Evolutionary conservation across 2,888 invertebrate species (phyloP), one percentile per base, ranked within the genome.

Genomic region (Hyalella azteca): DNA sequence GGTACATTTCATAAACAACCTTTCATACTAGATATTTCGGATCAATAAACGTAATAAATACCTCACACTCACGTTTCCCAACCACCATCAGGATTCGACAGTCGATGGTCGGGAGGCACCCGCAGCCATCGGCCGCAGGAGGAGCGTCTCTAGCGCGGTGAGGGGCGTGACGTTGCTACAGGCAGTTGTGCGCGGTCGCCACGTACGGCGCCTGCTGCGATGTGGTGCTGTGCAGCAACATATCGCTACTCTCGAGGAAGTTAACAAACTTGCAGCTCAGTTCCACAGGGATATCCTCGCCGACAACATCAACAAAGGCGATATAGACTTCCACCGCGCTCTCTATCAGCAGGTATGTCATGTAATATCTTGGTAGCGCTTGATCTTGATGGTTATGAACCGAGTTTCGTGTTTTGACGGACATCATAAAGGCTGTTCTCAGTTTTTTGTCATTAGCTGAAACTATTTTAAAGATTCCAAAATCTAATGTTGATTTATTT

Each of bases 271-370:
- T 2, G 84, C 84, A 3, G 66, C 73, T n/a, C 82, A 84, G 73
- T 84, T 84, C 48, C 84, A 82, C 39, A 45, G 78, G 7, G 84
- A 84, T 41, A 84, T 84, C 36, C 76, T 84, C 4, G 45, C 81
- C 0, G 82, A 84, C 78, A 84, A 84, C 54, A 81, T 84, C 36
- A 80, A 78, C n/a, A 79, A 81, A 32, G 84, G 82, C 15, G 84
- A 84, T 41, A 77, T 84, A 7, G 79, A 82, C 49, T 82, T 84
- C 32, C 84, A 84, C 49, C 81, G 81, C 59, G 82, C 84, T 39
- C 60, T 84, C 13, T 84, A 79, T 39, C 81, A 82, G 76, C 82
- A 84, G 81, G 84, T 84, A 60, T 54, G 54, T n/a, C n/a, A n/a
- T n/a, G n/a, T n/a, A n/a, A n/a, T n/a, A n/a, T n/a, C n/a, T n/a